A percentile compares a stretch with the other conserved stretches of the same genome.
phyloP scores from a whole-genome alignment of 1,140 invertebrate species.

The Hycleus phaleratus region DNA sequence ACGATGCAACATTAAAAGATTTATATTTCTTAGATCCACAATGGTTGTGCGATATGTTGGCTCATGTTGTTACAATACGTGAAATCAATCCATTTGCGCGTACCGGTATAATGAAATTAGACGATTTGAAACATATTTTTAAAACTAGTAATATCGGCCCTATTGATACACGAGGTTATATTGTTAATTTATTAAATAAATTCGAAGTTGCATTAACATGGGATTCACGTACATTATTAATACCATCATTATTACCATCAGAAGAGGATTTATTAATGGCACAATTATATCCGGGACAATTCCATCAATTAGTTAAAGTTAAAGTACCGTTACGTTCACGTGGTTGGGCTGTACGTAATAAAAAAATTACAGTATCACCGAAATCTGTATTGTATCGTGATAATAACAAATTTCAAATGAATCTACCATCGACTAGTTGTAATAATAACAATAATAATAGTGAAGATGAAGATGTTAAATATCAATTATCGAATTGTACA shows the following conservation, averaged over 20 bases:
- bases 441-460: constrained; percentile 11
- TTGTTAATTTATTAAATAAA: constrained; percentile 86
- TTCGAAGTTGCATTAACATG: constrained; percentile 97
- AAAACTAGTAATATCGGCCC: constrained; percentile 58
- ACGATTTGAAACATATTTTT: constrained; percentile 90
- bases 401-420: constrained; percentile 32
- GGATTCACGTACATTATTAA: constrained; percentile 83
- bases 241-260: constrained; percentile 83
- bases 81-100: constrained; percentile 94
- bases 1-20: constrained; percentile 92
- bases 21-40: constrained; percentile 90
- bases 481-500: constrained; percentile 28
- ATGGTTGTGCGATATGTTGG: constrained; percentile 97
- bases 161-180: constrained; percentile 67
- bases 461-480: constrained; percentile 29
- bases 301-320: constrained; percentile 41
- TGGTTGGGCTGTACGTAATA: constrained; percentile 56
- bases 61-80: constrained; percentile 89
- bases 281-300: constrained; percentile 37
- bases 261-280: constrained; percentile 57
- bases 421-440: constrained; percentile 18
- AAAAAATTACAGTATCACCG: constrained; percentile 50
- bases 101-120: constrained; percentile 88
- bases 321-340: constrained; percentile 64
- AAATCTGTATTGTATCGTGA: constrained; percentile 41